These are phyloP conservation scores for Cryptocheilus praepositus DNA, from an alignment of 2,888 invertebrate species.

Conservation along the genomic window DNA sequence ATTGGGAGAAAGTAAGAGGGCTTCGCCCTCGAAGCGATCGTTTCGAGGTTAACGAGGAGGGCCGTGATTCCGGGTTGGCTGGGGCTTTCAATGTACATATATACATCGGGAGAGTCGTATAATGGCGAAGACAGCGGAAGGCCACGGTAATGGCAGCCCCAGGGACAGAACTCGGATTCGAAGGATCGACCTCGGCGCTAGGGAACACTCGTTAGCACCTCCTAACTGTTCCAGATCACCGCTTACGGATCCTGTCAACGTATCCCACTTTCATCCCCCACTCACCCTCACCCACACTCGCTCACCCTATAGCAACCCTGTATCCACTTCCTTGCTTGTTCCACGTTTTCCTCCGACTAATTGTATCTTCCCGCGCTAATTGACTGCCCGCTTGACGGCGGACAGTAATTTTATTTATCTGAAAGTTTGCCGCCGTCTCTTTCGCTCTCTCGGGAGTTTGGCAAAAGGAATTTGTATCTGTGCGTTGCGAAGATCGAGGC, in stretches of 20 bases:
- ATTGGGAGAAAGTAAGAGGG: background rate
- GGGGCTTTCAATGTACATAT: too few species aligned
- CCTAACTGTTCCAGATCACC: conserved; percentile 58
- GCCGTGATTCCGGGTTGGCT: conserved; percentile 50
- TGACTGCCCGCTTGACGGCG: conserved; percentile 51
- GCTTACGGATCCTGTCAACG: conserved; percentile 52
- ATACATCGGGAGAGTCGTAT: conserved; percentile 38
- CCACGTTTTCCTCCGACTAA: conserved; percentile 29
- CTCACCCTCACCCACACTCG: background rate
- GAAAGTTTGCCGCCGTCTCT: background rate
- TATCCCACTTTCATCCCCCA: conserved; percentile 13
- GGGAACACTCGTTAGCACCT: conserved; percentile 68
- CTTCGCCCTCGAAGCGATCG: conserved; percentile 45
- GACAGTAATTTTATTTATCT: conserved; percentile 25
- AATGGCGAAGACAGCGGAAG: conserved; percentile 60
- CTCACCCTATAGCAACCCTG: conserved; percentile 15
- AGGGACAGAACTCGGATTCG: conserved; percentile 57
- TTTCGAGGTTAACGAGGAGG: conserved; percentile 62
- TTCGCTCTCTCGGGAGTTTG: background rate
- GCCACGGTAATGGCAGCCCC: conserved; percentile 62
- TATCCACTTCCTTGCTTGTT: conserved; percentile 9
- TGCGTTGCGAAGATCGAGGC: too few species aligned
- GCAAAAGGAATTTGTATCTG: background rate
- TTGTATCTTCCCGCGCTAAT: conserved; percentile 59
- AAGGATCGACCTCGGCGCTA: conserved; percentile 48